These are phyloP conservation scores for Oreochromis tanganicae DNA, from an alignment of 2,113 vertebrate genomes.

Conservation along the genomic window DNA sequence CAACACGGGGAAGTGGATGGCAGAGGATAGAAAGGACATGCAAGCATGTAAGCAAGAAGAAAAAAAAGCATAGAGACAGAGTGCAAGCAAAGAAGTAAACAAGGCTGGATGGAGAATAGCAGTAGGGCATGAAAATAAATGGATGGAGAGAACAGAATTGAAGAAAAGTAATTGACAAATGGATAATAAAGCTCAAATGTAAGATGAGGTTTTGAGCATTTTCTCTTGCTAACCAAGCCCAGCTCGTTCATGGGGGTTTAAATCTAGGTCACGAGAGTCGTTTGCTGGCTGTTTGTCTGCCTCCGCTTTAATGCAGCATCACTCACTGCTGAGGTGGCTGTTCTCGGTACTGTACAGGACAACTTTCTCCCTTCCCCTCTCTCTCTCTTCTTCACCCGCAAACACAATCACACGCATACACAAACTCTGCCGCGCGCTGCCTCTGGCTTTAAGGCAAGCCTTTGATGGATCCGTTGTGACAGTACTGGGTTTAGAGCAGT, in stretches of 20 bases:
- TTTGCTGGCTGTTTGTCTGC: conserved; percentile 25
- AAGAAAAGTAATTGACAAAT: background rate
- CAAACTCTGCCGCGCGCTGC: conserved; percentile 24
- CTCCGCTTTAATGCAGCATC: conserved; percentile 44
- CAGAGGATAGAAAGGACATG: background rate
- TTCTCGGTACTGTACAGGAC: conserved; percentile 51
- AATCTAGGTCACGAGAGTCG: conserved; percentile 50
- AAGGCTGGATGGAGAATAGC: background rate
- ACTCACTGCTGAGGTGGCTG: conserved; percentile 61
- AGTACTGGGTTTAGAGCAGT: conserved; percentile 62
- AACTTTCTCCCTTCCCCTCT: conserved; percentile 13
- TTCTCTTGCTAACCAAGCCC: background rate
- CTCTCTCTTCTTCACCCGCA: background rate
- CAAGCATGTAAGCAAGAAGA: background rate
- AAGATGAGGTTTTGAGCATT: background rate
- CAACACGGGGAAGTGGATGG: background rate
- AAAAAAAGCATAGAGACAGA: background rate
- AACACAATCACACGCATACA: conserved; percentile 21
- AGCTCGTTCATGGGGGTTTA: conserved; percentile 9
- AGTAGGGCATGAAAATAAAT: background rate
- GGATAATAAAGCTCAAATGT: background rate
- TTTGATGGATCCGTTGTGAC: conserved; percentile 62
- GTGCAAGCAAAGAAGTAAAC: background rate
- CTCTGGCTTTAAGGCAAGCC: conserved; percentile 46
- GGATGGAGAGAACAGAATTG: background rate